These are phyloP conservation scores for Microctenopoma lineatum DNA, from an alignment of 2,797 vertebrate genomes.

Conservation along the genomic window DNA sequence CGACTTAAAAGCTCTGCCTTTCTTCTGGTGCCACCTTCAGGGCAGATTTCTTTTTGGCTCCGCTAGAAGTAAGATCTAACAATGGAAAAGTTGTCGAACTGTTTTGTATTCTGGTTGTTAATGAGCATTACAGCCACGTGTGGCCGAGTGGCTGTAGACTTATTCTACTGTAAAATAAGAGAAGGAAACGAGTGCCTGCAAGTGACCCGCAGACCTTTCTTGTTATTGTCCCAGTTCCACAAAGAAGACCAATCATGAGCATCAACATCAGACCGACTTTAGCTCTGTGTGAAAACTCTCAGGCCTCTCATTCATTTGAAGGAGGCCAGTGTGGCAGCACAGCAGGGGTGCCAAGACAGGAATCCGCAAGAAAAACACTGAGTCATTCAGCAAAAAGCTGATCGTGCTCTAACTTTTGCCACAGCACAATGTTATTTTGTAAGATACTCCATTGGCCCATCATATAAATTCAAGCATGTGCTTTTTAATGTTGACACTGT, in stretches of 20 bases:
- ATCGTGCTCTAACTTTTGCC: background rate
- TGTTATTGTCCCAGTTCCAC: background rate
- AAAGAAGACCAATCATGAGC: background rate
- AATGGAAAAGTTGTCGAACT: background rate
- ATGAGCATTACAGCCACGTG: background rate
- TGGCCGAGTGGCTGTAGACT: background rate
- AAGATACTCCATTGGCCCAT: background rate
- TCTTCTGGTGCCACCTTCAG: background rate
- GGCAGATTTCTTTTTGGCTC: background rate
- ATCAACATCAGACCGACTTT: background rate
- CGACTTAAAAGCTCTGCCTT: background rate
- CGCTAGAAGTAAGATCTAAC: background rate
- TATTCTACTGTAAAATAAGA: background rate
- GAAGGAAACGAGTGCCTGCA: background rate
- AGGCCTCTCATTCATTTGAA: background rate
- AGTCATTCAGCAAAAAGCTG: background rate
- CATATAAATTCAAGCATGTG: background rate
- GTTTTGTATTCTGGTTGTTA: background rate
- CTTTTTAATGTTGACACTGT: background rate
- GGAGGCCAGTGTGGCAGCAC: background rate
- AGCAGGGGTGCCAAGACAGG: background rate
- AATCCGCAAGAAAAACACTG: background rate
- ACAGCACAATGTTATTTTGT: background rate
- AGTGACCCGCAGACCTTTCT: background rate
- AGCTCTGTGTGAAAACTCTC: background rate